Conservation (phyloP, 30 jellyfish, hydroid and myxozoan species). For the Hydractinia echinata region DNA sequence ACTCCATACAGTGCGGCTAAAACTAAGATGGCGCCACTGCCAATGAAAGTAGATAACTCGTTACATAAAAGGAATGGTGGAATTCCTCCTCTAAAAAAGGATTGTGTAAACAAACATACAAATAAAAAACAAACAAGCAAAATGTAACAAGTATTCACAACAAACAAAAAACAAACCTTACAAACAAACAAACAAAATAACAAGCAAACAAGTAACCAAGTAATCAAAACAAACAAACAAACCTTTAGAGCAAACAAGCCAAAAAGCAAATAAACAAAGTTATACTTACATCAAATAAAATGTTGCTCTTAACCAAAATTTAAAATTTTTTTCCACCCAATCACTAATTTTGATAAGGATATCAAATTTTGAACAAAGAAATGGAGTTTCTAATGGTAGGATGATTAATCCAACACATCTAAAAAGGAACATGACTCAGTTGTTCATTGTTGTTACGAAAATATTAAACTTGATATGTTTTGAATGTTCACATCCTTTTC, state of each 20-base stretch:
- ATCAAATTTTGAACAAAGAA: conserved; percentile 72
- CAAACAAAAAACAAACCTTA: background rate
- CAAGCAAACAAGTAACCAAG: no score
- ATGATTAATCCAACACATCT: conserved; percentile 56
- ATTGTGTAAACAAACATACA: no score
- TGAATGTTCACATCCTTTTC: no score
- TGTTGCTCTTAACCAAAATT: conserved; percentile 91
- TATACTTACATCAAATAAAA: conserved; percentile 55
- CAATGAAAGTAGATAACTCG: conserved; percentile 81
- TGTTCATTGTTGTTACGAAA: background rate
- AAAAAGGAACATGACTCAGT: background rate
- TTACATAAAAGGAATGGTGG: conserved; percentile 79
- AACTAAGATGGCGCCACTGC: conserved; percentile 70
- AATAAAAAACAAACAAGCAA: no score
- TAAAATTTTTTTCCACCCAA: conserved; percentile 79
- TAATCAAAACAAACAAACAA: no score
- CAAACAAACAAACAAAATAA: no score
- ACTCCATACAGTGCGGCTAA: conserved; percentile 90
- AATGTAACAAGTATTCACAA: background rate
- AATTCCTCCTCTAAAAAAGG: conserved; percentile 52
- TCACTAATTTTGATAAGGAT: conserved; percentile 59
- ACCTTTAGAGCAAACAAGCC: no score
- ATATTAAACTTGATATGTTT: no score
- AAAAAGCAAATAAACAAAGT: background rate
- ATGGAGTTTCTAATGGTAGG: conserved; percentile 89